Evolutionary conservation across 2,113 vertebrate species (phyloP).

Genomic region (Ceratotherium simum): DNA sequence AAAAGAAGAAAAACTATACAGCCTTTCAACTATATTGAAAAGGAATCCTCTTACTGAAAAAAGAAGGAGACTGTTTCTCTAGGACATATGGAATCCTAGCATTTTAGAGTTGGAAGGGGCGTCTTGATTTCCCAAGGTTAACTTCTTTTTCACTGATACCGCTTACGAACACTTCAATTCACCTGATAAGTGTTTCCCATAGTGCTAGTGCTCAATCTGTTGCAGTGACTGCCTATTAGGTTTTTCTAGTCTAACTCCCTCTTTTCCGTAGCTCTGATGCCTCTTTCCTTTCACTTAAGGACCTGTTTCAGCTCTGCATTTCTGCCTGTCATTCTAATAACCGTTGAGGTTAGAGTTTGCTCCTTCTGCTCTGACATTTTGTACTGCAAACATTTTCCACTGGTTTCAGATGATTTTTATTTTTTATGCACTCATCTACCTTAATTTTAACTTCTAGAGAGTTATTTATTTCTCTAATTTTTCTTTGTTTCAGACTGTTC

Average conservation of each 20-base stretch:
- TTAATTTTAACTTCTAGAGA: constrained; percentile 19
- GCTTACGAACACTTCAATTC: background rate
- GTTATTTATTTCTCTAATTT: background rate
- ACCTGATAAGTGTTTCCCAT: background rate
- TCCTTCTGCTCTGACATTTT: constrained; percentile 21
- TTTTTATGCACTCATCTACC: background rate
- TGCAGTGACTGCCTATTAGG: background rate
- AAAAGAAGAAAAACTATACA: background rate
- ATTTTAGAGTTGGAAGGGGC: background rate
- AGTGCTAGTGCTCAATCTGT: background rate
- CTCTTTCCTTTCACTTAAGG: background rate
- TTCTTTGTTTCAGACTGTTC: background rate
- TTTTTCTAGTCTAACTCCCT: background rate
- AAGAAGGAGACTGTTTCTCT: background rate
- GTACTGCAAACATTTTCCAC: constrained; percentile 1
- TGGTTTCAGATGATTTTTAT: constrained; percentile 10
- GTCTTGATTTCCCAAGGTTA: background rate
- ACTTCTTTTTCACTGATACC: background rate
- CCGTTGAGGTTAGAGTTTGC: background rate
- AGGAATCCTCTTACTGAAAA: background rate
- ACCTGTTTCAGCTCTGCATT: background rate
- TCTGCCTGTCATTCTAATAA: constrained; percentile 10
- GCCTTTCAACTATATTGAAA: background rate
- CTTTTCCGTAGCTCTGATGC: background rate
- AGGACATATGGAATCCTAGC: background rate